Evolutionary conservation across 2,888 invertebrate genomes (phyloP), one percentile per base, ranked within the genome.

Genomic region (Biston betularia): DNA sequence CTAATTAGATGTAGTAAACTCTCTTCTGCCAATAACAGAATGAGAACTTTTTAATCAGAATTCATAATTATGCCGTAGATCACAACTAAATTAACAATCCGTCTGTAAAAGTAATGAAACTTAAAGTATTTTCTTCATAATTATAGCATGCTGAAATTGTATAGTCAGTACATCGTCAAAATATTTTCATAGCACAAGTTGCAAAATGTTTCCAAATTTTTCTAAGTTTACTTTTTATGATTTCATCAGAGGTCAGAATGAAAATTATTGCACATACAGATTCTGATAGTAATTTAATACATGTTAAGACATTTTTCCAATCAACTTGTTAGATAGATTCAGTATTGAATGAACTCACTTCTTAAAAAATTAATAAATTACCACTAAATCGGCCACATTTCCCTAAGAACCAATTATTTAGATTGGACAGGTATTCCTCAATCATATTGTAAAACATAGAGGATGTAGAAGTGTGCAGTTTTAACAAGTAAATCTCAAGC

Each of bases 41-140:
- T 12, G 24, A 24, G 24, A 54, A 7, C 24, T 11, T 54, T 24
- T 12, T 15, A 12, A 42, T 38, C n/a, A 54, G 15, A 24, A 24
- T 42, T 42, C 6, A 53, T 42, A 42, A 54, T 53, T 34, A 64
- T 53, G 54, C 45, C 59, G 48, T 38, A 65, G 54, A 42, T 15
- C 63, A 11, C 63, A 44, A 68, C 60, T 63, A 72, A 69, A 69
- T 66, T 65, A 74, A 72, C 72, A 72, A 74, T 67, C 46, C 69
- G 63, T 42, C 59, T 49, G 57, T 65, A 57, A 49, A 42, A 49
- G 71, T 70, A 71, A 71, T 71, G 71, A 72, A 70, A 70, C 63
- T 50, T 33, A 61, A 72, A 71, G 70, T 33, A 44, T 42, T 44
- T 52, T 34, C 44, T 40, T 58, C 14, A 58, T 38, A 58, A 56